Percentiles rank a stretch among this genome's conserved stretches.
Conservation (phyloP, 1,140 invertebrate genomes). For the Aphaenogaster rudis region DNA sequence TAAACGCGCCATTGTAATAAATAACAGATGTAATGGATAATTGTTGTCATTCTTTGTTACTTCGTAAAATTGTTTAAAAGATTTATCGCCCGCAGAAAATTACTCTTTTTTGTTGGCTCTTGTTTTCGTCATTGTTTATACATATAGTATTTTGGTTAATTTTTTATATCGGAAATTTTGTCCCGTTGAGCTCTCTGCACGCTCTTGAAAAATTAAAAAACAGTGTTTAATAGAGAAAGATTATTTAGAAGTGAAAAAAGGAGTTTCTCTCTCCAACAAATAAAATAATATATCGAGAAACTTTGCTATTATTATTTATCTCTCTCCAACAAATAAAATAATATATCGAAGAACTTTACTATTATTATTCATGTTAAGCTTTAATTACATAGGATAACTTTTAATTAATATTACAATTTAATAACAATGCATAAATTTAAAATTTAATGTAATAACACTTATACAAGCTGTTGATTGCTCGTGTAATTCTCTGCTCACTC, state of each 20-base stretch:
- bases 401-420: neutral
- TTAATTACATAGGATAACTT: neutral
- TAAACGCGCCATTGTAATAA: slow-evolving; percentile 18
- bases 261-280: neutral
- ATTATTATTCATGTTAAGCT: neutral
- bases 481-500: neutral
- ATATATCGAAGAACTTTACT: neutral
- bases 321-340: neutral
- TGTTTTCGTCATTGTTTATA: neutral
- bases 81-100: slow-evolving; percentile 30
- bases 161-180: slow-evolving; percentile 27
- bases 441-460: neutral
- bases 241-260: neutral
- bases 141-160: slow-evolving; percentile 21
- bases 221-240: slow-evolving; percentile 4
- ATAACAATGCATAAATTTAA: neutral
- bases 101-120: neutral
- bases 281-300: neutral
- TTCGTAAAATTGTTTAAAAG: slow-evolving; percentile 42
- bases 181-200: neutral
- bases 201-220: neutral
- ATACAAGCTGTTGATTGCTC: neutral
- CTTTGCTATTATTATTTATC: neutral
- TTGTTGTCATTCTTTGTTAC: slow-evolving; percentile 10
- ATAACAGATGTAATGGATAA: slow-evolving; percentile 46